Evolutionary conservation across 2,113 vertebrate species (phyloP).

Genomic region (Vicugna pacos): DNA sequence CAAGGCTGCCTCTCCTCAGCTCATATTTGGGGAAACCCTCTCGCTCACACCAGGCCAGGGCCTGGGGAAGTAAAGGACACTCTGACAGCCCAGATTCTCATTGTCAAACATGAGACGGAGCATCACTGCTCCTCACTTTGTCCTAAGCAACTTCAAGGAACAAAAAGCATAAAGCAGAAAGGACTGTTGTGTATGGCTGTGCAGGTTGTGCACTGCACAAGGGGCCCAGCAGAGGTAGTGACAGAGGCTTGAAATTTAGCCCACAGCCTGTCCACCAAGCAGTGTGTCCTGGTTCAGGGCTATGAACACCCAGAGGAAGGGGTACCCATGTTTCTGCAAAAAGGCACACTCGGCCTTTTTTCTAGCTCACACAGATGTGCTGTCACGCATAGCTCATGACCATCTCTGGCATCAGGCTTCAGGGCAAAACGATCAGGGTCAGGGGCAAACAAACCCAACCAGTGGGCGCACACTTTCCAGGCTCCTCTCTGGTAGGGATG

Average conservation of each 20-base stretch:
- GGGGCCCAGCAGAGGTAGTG: background rate
- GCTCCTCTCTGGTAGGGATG: background rate
- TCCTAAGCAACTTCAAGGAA: background rate
- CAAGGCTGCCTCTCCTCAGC: background rate
- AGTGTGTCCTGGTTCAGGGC: background rate
- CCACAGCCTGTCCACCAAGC: background rate
- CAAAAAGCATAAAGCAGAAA: background rate
- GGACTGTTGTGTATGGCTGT: fast-evolving
- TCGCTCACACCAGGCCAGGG: background rate
- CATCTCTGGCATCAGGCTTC: background rate
- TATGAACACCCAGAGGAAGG: background rate
- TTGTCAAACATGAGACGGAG: background rate
- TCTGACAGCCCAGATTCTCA: background rate
- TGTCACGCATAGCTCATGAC: background rate
- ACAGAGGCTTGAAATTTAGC: background rate
- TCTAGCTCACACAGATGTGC: background rate
- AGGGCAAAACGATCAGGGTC: background rate
- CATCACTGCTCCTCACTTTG: background rate
- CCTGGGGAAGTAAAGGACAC: background rate
- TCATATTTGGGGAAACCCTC: background rate
- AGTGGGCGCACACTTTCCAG: background rate
- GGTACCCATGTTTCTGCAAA: background rate
- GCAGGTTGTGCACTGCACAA: background rate
- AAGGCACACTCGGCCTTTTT: background rate
- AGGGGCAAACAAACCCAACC: background rate